Evolutionary conservation across 2,888 invertebrate genomes (phyloP), one percentile per base, ranked within the genome.

Genomic region (Hoplodrina ambigua): DNA sequence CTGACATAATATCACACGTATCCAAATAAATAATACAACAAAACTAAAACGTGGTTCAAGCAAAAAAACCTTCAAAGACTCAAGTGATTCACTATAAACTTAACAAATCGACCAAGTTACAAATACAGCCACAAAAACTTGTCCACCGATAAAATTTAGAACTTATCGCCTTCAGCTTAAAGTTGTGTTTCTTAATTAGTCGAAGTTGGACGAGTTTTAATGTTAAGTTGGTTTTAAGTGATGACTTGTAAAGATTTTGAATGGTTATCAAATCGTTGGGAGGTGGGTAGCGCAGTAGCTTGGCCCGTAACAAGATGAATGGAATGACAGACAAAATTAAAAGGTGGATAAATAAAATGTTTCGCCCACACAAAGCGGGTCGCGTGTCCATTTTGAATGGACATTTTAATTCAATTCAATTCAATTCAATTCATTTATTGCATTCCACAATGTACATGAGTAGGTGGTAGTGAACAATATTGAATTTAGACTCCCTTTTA

Each of bases 1-100:
- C 92, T 94, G 94, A 93, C 94, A 94, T 94, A 94, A 94, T 94
- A 94, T 93, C 91, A 90, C 87, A 89, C 86, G 87, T 87, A 91
- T 89, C 86, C 87, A 89, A 90, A 90, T 88, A 91, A 92, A 88
- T 84, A 81, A 85, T 82, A 83, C 83, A 88, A 92, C 88, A 90
- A 90, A 92, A 91, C 85, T 79, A 83, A 87, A 88, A 87, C 85
- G 88, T 85, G 80, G 76, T 84, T 75, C 68, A 85, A 77, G 85
- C 89, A 87, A 88, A 83, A 83, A 83, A 82, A 71, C 75, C 68
- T 75, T 62, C 52, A 88, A 86, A 88, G 86, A 83, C 86, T 92
- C 87, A 90, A 94, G 91, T 92, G 93, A 92, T 92, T 92, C 93
- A 92, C 91, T 88, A 91, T 92, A 92, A 92, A 90, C 85, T 86